phyloP scores from a whole-genome alignment of 2,797 vertebrate species.

The Pangasius larnaudii region DNA sequence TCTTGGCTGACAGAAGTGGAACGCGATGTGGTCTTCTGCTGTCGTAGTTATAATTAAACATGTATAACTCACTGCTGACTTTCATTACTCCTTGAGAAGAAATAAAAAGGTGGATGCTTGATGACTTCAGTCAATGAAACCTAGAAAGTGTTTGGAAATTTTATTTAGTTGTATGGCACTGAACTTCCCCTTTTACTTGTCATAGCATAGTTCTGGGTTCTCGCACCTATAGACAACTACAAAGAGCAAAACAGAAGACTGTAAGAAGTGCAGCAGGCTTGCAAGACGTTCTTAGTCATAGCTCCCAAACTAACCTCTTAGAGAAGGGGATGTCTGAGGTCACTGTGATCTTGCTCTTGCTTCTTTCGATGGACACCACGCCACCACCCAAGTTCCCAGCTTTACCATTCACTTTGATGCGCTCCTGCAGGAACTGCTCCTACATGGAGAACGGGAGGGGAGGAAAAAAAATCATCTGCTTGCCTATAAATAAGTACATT shows the following conservation, averaged over 20 bases:
- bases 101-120: not conserved
- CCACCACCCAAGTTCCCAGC: constrained; percentile 93
- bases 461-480: not conserved
- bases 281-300: not conserved
- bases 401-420: constrained; percentile 97
- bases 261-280: not conserved
- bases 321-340: constrained; percentile 96
- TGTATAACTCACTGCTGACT: not conserved
- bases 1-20: not conserved
- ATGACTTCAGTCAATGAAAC: not conserved
- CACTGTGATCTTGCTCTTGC: constrained; percentile 97
- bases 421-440: constrained; percentile 97
- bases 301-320: constrained; percentile 82
- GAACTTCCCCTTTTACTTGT: not conserved
- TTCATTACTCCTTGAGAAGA: not conserved
- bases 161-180: not conserved
- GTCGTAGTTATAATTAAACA: not conserved
- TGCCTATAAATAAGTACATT: not conserved
- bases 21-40: not conserved
- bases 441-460: constrained; percentile 53
- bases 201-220: not conserved
- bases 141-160: not conserved
- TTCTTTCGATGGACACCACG: constrained; percentile 92
- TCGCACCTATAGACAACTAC: not conserved
- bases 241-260: not conserved